Conservation (phyloP, 2,797 vertebrate species). For the Enteromius unitaeniatus region DNA sequence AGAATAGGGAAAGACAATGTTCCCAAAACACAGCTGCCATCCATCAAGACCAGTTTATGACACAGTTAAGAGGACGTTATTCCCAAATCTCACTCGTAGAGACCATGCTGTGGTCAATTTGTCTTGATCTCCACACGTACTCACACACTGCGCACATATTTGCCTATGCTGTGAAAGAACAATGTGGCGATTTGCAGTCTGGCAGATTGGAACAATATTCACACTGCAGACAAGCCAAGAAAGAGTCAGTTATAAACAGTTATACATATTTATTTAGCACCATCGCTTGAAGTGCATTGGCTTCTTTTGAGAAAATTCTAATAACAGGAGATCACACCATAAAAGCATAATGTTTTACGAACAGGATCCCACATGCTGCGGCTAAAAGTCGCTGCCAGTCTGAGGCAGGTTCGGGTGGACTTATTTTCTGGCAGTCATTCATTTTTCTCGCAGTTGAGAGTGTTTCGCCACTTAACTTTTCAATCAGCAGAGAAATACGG, state of each 20-base stretch:
- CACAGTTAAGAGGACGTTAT: background rate
- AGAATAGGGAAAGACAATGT: background rate
- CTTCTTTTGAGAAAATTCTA: background rate
- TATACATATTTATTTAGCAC: constrained; percentile 18
- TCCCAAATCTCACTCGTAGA: constrained; percentile 3
- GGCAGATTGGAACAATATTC: background rate
- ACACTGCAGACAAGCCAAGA: background rate
- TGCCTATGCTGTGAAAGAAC: background rate
- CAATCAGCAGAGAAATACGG: constrained; percentile 39
- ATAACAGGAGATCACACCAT: constrained; percentile 7
- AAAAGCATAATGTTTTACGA: constrained; percentile 30
- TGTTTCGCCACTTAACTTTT: constrained; percentile 39
- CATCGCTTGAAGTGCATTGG: background rate
- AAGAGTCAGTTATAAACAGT: background rate
- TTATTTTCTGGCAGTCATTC: constrained; percentile 21
- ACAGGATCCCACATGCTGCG: background rate
- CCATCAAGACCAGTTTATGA: constrained; percentile 32
- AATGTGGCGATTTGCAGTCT: background rate
- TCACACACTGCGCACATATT: background rate
- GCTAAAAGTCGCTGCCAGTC: constrained; percentile 16
- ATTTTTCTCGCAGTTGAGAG: constrained; percentile 22
- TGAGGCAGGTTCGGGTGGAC: background rate
- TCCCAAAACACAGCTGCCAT: constrained; percentile 14
- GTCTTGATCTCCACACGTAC: constrained; percentile 15
- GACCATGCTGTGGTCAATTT: background rate